Percentiles rank a stretch among this genome's conserved stretches.
These are phyloP conservation scores for Pteronotus mesoamericanus DNA, from an alignment of 2,797 vertebrate genomes.

Conservation along the genomic window DNA sequence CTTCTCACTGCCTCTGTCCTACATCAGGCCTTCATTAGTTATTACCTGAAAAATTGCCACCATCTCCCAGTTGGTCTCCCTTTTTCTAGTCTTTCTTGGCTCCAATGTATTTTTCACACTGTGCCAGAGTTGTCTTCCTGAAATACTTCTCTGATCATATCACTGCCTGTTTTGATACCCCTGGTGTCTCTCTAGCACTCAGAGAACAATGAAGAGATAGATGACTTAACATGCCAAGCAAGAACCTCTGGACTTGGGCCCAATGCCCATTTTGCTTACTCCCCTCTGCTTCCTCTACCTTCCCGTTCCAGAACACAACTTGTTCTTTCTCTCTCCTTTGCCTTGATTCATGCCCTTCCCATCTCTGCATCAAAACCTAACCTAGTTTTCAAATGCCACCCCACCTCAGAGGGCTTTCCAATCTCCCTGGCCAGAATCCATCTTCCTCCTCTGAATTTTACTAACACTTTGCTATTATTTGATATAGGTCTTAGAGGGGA, in stretches of 20 bases:
- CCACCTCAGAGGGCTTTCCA: background rate
- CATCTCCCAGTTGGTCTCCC: background rate
- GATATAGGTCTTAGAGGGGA: background rate
- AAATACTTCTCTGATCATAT: background rate
- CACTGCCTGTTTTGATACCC: background rate
- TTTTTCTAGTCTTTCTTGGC: background rate
- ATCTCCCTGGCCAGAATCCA: background rate
- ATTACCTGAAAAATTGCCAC: background rate
- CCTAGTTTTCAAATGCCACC: background rate
- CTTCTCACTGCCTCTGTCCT: background rate
- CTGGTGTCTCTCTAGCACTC: background rate
- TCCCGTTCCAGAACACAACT: background rate
- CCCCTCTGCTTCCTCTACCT: background rate
- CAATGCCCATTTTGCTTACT: background rate
- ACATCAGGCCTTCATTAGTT: background rate
- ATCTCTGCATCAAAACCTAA: background rate
- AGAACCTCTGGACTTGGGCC: background rate
- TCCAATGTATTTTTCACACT: background rate
- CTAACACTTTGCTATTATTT: background rate
- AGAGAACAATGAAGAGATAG: background rate
- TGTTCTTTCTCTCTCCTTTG: background rate
- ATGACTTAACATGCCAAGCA: background rate
- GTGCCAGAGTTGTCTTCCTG: background rate
- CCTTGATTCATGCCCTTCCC: background rate
- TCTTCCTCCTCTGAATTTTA: background rate